Conservation (phyloP, 1,140 invertebrate genomes). For the Drosophila rufa region DNA sequence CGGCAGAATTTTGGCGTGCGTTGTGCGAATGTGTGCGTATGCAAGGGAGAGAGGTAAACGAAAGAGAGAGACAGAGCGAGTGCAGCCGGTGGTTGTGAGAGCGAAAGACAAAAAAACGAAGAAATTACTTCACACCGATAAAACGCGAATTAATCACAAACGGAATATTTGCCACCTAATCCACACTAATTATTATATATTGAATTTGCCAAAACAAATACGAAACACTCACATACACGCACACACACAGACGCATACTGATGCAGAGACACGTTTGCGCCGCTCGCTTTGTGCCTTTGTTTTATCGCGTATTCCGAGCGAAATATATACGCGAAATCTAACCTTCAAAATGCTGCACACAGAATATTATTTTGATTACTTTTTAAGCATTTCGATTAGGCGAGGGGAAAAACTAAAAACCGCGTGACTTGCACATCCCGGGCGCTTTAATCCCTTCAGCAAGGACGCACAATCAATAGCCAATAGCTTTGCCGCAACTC, state of each 20-base stretch:
- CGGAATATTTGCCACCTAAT: slow-evolving; percentile 40
- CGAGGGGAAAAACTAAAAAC: slow-evolving; percentile 36
- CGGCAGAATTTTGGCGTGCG: slow-evolving; percentile 51
- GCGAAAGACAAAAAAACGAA: slow-evolving; percentile 9
- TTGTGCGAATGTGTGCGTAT: slow-evolving; percentile 22
- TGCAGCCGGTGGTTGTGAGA: slow-evolving; percentile 64
- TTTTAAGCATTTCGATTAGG: slow-evolving; percentile 16
- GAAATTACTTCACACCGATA: slow-evolving; percentile 57
- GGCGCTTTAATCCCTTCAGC: neutral
- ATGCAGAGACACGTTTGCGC: slow-evolving; percentile 21
- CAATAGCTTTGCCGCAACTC: slow-evolving; percentile 1
- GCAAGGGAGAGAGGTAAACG: slow-evolving; percentile 14
- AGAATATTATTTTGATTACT: slow-evolving; percentile 44
- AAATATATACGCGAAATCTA: slow-evolving; percentile 52
- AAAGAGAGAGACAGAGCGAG: slow-evolving; percentile 23
- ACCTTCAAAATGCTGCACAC: slow-evolving; percentile 55
- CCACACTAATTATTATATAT: slow-evolving; percentile 56
- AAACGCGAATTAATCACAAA: slow-evolving; percentile 16
- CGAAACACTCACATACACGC: slow-evolving; percentile 33
- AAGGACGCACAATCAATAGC: slow-evolving; percentile 54
- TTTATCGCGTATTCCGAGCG: slow-evolving; percentile 54
- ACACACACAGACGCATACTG: slow-evolving; percentile 1
- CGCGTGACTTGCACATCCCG: slow-evolving; percentile 44
- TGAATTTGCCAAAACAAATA: slow-evolving; percentile 57
- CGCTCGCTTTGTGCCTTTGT: slow-evolving; percentile 51